Evolutionary conservation across 2,113 vertebrate genomes (phyloP).

Genomic region (Mormyrus iriodes): DNA sequence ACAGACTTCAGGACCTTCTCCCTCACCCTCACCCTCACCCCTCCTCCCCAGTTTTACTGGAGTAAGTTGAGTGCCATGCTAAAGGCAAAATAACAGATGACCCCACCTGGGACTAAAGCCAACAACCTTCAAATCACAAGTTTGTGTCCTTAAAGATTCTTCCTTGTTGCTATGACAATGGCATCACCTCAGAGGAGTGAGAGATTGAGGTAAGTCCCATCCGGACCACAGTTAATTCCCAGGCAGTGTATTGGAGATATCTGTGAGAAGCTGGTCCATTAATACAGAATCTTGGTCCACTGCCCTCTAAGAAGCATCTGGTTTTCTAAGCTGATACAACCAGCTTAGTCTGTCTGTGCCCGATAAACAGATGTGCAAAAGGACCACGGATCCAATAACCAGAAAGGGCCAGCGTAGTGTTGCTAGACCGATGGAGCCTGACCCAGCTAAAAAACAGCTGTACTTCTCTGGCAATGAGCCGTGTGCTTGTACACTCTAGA

Average conservation of each 20-base stretch:
- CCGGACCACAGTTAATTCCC: neutral
- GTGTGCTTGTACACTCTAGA: neutral
- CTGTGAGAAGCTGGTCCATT: neutral
- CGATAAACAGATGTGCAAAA: neutral
- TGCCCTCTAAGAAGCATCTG: neutral
- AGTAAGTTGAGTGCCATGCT: neutral
- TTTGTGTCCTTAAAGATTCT: neutral
- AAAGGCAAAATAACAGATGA: neutral
- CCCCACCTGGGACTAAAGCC: neutral
- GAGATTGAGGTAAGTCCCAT: neutral
- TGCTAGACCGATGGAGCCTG: slow-evolving; percentile 5
- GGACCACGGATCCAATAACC: neutral
- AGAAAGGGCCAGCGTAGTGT: neutral
- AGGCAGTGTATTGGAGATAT: neutral
- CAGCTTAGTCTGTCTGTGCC: neutral
- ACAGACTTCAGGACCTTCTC: neutral
- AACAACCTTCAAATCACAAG: neutral
- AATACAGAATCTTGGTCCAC: neutral
- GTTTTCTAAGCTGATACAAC: neutral
- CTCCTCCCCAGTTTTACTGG: neutral
- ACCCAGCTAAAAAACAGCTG: slow-evolving; percentile 8
- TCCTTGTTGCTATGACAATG: neutral
- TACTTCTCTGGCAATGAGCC: neutral
- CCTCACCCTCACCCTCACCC: neutral
- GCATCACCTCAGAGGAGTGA: neutral